Base-by-base conservation (phyloP, 2,113 vertebrate genomes). In the Hymenochirus boettgeri region DNA sequence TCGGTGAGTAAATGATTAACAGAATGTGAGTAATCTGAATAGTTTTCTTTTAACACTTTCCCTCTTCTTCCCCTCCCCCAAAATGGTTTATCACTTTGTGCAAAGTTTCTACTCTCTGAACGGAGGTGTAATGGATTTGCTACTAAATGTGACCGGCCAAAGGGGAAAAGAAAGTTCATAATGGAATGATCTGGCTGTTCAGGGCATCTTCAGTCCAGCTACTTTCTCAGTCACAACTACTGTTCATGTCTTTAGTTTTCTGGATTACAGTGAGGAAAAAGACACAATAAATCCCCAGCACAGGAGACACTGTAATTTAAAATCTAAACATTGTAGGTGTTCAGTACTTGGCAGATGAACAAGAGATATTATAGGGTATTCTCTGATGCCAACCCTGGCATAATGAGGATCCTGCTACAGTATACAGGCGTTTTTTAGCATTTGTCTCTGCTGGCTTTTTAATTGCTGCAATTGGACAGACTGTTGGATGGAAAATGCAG, bases 401-500 rank as follows among this genome's bases (percentile, higher is more conserved):
- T 42, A n/a, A 88, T 92, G 85, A 86, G 69, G 71, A 65, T 70
- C 60, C 63, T 86, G 29, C 79, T 90, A 39, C 85, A 89, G 10
- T 88, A 87, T 3, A n/a, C 65, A 0, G 88, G 83, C 1, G 86
- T 85, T 53, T 72, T 83, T 73, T 86, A 17, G 86, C 89, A 5
- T 75, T 89, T 74, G 77, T 86, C 22, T 89, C 90, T 1, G 65
- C 84, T 39, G 83, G 74, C 0, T 86, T 91, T 74, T 79, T 92
- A 70, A 80, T 92, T 31, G 71, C 69, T 57, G 88, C 90, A 24
- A 91, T 19, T 91, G 87, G 88, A 91, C 90, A 3, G 89, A 92
- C 54, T 92, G 90, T 62, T 91, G 90, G 90, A 91, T 90, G 88
- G 89, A 89, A 70, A 90, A 91, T 0, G 82, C 87, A 2, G 90